A percentile compares a stretch with the other conserved stretches of the same genome.
Conservation (phyloP, 2,797 vertebrate species). For the Parauchenoglanis ngamensis region DNA sequence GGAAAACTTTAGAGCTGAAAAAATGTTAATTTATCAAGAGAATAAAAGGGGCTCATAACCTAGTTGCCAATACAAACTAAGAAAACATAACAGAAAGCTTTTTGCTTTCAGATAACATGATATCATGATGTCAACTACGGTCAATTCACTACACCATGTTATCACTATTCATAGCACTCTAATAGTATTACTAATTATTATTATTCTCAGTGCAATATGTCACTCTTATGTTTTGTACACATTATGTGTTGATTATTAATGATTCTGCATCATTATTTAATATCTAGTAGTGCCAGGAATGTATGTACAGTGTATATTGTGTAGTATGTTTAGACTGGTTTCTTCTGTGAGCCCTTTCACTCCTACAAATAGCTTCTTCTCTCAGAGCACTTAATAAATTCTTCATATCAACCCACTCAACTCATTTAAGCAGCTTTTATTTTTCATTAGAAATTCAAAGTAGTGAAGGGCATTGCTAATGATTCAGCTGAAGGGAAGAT, state of each 20-base stretch:
- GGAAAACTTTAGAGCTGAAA: conserved; percentile 39
- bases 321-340: neutral
- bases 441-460: conserved; percentile 49
- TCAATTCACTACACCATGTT: conserved; percentile 23
- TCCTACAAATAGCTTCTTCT: conserved; percentile 35
- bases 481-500: conserved; percentile 49
- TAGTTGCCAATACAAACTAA: conserved; percentile 44
- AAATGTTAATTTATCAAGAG: conserved; percentile 39
- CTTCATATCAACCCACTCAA: conserved; percentile 30
- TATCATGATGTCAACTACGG: neutral
- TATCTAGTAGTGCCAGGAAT: neutral
- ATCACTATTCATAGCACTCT: conserved; percentile 29
- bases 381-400: conserved; percentile 2
- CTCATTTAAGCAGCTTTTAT: conserved; percentile 33
- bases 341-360: neutral
- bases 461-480: conserved; percentile 51
- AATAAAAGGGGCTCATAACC: conserved; percentile 37
- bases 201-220: neutral
- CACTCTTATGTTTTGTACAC: neutral
- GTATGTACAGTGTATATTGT: neutral
- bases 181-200: conserved; percentile 26
- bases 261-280: neutral
- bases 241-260: neutral
- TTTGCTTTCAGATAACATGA: conserved; percentile 24
- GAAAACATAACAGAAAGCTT: conserved; percentile 36